Conservation (phyloP, 2,888 invertebrate species). For the Sphinx pinastri region DNA sequence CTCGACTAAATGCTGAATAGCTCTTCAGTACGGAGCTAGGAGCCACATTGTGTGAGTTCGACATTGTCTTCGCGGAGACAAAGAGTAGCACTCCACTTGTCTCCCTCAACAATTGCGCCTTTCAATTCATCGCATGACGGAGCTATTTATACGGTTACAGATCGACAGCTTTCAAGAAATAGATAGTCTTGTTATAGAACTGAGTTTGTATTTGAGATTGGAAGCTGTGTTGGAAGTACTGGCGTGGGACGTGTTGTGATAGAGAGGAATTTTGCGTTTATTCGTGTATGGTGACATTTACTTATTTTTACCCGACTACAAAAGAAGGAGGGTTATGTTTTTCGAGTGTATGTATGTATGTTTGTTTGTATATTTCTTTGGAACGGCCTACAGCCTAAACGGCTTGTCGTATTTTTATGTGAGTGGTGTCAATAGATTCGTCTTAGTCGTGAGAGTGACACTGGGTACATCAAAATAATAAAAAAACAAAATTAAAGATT, state of each 20-base stretch:
- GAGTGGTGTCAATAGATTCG: no score
- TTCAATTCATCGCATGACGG: conserved; percentile 19
- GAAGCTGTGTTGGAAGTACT: background rate
- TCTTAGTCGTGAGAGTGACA: no score
- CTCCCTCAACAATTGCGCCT: conserved; percentile 23
- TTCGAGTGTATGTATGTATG: no score
- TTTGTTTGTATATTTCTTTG: no score
- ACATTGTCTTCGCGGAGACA: conserved; percentile 36
- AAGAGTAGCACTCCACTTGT: conserved; percentile 32
- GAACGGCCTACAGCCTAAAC: no score
- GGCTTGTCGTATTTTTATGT: no score
- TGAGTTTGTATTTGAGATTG: conserved; percentile 4
- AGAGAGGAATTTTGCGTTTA: background rate
- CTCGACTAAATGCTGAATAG: conserved; percentile 26
- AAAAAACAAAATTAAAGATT: no score
- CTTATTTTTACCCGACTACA: no score
- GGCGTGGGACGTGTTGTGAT: background rate
- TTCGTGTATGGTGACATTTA: background rate
- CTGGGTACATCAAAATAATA: no score
- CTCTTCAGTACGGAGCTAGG: conserved; percentile 26
- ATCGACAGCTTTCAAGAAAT: conserved; percentile 32
- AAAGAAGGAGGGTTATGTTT: no score
- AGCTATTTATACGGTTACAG: conserved; percentile 20
- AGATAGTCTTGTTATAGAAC: conserved; percentile 7
- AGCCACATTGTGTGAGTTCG: conserved; percentile 34